Base-by-base conservation (phyloP, 2,888 invertebrate species). In the Schrankia costaestrigalis region DNA sequence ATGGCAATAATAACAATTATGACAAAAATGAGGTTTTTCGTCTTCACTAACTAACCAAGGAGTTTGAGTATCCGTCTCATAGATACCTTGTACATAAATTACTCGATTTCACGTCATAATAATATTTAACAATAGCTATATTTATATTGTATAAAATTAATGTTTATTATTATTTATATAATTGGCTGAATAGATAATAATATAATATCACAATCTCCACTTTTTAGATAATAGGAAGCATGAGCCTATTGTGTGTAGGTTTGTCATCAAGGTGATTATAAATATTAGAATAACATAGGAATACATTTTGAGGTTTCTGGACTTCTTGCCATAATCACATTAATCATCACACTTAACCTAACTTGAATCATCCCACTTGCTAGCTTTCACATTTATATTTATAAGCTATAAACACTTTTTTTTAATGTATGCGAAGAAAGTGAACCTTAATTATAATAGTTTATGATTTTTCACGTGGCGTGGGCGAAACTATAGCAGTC, bases 21-120 rank as follows among this genome's bases (percentile, higher is more conserved):
- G 22, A 14, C 8, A n/a, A 29, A 12, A 19, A 17, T n/a, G n/a
- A n/a, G n/a, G 17, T 11, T 15, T 29, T 12, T 18, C 26, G 1
- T 15, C n/a, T 34, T 11, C 11, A 48, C 53, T 54, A 55, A 55
- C 55, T 52, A 55, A 48, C 35, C 48, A 52, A 52, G 52, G 32
- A 36, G 18, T 19, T 26, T 31, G 38, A 40, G 44, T 25, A 15
- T 11, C 22, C 15, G 24, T 37, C 34, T 17, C 8, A 9, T 14
- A 24, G 4, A 3, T 24, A 8, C 21, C 13, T 27, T 45, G 35
- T 41, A 37, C 19, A 35, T 48, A 38, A 11, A n/a, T n/a, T n/a
- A n/a, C n/a, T 25, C 18, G 28, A 29, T 25, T 24, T 23, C 1
- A 11, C 23, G 11, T 11, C 11, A 11, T 12, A 23, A n/a, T n/a